Conservation (phyloP, 2,797 vertebrate genomes). For the Margarornis squamiger region DNA sequence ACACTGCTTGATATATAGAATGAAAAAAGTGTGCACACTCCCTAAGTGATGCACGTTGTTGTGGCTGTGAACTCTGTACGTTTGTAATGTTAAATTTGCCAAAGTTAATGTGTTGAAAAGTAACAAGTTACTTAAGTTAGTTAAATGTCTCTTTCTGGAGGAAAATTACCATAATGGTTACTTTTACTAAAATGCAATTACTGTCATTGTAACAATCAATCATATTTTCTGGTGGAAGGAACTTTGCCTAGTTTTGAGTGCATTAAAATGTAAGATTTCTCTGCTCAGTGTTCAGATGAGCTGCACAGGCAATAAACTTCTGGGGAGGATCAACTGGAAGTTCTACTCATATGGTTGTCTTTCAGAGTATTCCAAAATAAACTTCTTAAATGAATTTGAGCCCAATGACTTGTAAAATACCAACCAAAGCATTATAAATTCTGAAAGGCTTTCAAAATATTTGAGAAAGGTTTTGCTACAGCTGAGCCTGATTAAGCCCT, state of each 20-base stretch:
- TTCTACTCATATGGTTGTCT: conserved; percentile 15
- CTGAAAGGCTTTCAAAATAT: conserved; percentile 38
- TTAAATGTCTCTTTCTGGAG: conserved; percentile 77
- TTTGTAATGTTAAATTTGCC: conserved; percentile 72
- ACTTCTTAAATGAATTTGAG: background rate
- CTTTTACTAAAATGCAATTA: conserved; percentile 85
- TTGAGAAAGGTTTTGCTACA: background rate
- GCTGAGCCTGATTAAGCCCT: background rate
- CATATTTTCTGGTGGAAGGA: conserved; percentile 76
- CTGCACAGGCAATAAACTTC: conserved; percentile 40
- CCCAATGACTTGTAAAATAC: conserved; percentile 38
- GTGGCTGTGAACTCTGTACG: conserved; percentile 71
- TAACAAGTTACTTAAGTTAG: conserved; percentile 80
- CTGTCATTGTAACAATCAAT: conserved; percentile 83
- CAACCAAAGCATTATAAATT: background rate
- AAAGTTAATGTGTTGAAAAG: conserved; percentile 78
- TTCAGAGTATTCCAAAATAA: background rate
- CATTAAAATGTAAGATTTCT: conserved; percentile 75
- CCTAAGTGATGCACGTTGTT: conserved; percentile 66
- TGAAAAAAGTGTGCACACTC: conserved; percentile 48
- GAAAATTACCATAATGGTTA: conserved; percentile 84
- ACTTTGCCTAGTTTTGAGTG: conserved; percentile 73
- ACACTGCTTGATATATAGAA: conserved; percentile 29
- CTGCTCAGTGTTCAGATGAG: conserved; percentile 43
- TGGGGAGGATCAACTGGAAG: conserved; percentile 23